Conservation (phyloP, 2,113 vertebrate species). For the Sterna hirundo region DNA sequence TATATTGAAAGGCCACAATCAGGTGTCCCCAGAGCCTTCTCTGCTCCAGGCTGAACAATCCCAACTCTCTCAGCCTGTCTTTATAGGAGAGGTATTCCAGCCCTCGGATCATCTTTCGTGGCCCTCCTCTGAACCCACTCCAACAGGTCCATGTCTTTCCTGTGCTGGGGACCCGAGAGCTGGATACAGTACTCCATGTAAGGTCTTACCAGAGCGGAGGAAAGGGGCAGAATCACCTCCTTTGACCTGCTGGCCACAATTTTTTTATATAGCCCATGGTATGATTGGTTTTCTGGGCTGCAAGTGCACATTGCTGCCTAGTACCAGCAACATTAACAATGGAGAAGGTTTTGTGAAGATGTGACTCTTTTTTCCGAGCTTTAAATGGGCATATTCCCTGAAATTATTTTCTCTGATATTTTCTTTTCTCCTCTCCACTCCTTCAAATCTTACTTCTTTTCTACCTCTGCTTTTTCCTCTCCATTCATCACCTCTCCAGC, state of each 20-base stretch:
- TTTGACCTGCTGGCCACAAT: fast-evolving
- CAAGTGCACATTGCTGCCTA: not conserved
- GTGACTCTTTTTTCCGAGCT: not conserved
- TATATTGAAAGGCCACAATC: not conserved
- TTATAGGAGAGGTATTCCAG: not conserved
- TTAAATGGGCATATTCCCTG: not conserved
- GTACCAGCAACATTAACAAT: not conserved
- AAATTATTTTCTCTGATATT: not conserved
- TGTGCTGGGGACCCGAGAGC: not conserved
- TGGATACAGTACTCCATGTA: not conserved
- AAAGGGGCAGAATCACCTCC: not conserved
- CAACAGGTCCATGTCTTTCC: not conserved
- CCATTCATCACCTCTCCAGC: not conserved
- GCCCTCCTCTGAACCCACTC: not conserved
- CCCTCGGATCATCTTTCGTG: not conserved
- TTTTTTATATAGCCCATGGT: not conserved
- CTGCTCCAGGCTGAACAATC: not conserved
- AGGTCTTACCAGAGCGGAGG: not conserved
- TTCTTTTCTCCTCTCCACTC: not conserved
- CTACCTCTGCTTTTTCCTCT: not conserved
- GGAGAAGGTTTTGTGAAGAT: not conserved
- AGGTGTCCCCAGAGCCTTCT: not conserved
- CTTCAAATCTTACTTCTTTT: not conserved
- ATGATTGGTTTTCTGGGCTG: not conserved
- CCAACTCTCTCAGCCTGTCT: not conserved